A percentile compares a stretch with the other conserved stretches of the same genome.
phyloP scores from a whole-genome alignment of 1,140 invertebrate genomes.

The Drosophila setifemur region DNA sequence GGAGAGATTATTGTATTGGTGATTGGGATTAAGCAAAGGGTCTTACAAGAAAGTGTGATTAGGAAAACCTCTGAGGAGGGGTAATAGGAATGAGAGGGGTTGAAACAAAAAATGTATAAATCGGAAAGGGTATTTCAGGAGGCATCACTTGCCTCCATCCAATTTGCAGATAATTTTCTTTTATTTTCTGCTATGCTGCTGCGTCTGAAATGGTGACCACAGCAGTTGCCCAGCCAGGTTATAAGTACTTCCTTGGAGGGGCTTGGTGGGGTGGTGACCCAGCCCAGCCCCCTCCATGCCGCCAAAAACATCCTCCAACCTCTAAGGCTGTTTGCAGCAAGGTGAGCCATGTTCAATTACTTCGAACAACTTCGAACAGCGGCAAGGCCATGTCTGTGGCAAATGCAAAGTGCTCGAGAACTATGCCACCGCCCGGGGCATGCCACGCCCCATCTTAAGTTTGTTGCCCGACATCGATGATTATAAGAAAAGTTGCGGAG shows the following conservation, averaged over 20 bases:
- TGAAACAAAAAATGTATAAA: no score
- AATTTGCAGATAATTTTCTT: neutral
- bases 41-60: no score
- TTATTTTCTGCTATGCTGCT: neutral
- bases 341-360: slow-evolving; percentile 46
- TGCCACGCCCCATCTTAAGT: slow-evolving; percentile 28
- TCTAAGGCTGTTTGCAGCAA: slow-evolving; percentile 17
- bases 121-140: no score
- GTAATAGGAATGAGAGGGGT: no score
- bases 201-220: neutral
- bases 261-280: neutral
- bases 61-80: no score
- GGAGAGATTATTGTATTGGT: no score
- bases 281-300: neutral
- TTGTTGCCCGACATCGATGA: slow-evolving; percentile 34
- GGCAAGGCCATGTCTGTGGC: slow-evolving; percentile 43
- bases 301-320: neutral
- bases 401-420: slow-evolving; percentile 42
- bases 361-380: slow-evolving; percentile 45
- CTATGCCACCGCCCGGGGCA: slow-evolving; percentile 27
- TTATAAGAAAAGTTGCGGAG: slow-evolving; percentile 30
- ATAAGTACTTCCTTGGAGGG: slow-evolving; percentile 4
- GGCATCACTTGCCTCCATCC: no score
- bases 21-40: no score
- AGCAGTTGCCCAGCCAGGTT: slow-evolving; percentile 30